Conservation (phyloP, 2,113 vertebrate species). For the Pangasianodon gigas region DNA sequence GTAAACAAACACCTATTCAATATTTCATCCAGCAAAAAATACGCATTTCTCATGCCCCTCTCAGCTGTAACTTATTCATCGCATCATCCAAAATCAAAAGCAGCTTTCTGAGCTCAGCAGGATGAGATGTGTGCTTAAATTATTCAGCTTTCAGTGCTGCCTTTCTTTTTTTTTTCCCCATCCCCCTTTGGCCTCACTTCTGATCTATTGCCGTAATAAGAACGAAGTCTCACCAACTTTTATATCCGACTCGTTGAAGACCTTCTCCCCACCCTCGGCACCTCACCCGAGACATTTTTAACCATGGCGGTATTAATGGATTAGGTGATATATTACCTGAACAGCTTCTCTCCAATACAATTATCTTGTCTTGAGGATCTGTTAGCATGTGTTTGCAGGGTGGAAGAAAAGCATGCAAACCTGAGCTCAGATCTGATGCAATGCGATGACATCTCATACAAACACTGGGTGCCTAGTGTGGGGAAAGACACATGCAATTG, state of each 20-base stretch:
- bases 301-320: neutral
- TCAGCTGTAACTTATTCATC: conserved; percentile 68
- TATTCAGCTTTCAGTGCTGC: conserved; percentile 56
- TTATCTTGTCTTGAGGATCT: neutral
- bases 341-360: neutral
- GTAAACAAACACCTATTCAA: conserved; percentile 68
- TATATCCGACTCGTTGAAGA: conserved; percentile 27
- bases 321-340: conserved; percentile 25
- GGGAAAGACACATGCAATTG: conserved; percentile 29
- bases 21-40: conserved; percentile 58
- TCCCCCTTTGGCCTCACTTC: conserved; percentile 13
- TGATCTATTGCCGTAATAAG: conserved; percentile 44
- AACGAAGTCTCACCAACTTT: conserved; percentile 20
- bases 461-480: conserved; percentile 37
- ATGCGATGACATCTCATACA: conserved; percentile 57
- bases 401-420: conserved; percentile 12
- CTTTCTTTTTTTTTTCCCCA: neutral
- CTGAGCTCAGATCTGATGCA: conserved; percentile 62
- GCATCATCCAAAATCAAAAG: conserved; percentile 69
- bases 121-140: conserved; percentile 59
- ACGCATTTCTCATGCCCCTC: conserved; percentile 56
- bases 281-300: conserved; percentile 1
- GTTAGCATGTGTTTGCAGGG: neutral
- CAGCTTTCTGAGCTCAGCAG: conserved; percentile 68
- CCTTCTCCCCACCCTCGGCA: neutral